A percentile compares a stretch with the other conserved stretches of the same genome.
phyloP scores from a whole-genome alignment of 2,888 invertebrate species.

The Drosophila ustulata region DNA sequence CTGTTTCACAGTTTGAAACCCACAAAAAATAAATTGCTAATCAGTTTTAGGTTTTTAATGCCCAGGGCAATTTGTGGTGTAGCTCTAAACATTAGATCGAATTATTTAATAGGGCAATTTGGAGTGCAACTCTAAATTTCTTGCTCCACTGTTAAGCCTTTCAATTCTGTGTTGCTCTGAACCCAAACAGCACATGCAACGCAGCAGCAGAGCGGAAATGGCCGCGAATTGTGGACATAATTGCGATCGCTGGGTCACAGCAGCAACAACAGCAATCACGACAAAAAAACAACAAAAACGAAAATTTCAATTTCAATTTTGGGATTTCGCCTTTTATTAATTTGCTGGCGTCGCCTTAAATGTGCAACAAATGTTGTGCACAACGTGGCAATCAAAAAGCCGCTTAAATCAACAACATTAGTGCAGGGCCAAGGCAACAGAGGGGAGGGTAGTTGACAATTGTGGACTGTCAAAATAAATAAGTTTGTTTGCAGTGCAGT shows the following conservation, averaged over 20 bases:
- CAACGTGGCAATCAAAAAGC: slow-evolving; percentile 51
- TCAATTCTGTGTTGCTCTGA: slow-evolving; percentile 19
- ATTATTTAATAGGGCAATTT: background rate
- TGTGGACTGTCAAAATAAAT: slow-evolving; percentile 66
- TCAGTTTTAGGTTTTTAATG: background rate
- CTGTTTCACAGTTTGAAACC: background rate
- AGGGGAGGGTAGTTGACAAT: slow-evolving; percentile 32
- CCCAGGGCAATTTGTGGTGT: background rate
- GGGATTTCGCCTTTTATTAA: slow-evolving; percentile 56
- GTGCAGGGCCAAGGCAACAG: slow-evolving; percentile 19
- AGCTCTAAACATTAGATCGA: background rate
- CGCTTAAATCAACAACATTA: slow-evolving; percentile 62
- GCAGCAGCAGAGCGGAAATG: slow-evolving; percentile 65
- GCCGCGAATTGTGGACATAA: slow-evolving; percentile 69
- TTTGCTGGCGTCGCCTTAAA: slow-evolving; percentile 9
- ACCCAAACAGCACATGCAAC: slow-evolving; percentile 31
- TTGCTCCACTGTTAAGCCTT: slow-evolving; percentile 36
- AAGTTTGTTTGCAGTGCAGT: slow-evolving; percentile 26
- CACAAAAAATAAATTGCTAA: background rate
- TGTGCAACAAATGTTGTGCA: slow-evolving; percentile 14
- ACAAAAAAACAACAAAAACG: slow-evolving; percentile 26
- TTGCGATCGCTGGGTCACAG: slow-evolving; percentile 44
- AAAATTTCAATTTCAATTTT: slow-evolving; percentile 34
- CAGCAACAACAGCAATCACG: slow-evolving; percentile 18
- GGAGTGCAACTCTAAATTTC: background rate